These are phyloP conservation scores for Botia almorhae DNA, from an alignment of 2,797 vertebrate species.

Conservation along the genomic window DNA sequence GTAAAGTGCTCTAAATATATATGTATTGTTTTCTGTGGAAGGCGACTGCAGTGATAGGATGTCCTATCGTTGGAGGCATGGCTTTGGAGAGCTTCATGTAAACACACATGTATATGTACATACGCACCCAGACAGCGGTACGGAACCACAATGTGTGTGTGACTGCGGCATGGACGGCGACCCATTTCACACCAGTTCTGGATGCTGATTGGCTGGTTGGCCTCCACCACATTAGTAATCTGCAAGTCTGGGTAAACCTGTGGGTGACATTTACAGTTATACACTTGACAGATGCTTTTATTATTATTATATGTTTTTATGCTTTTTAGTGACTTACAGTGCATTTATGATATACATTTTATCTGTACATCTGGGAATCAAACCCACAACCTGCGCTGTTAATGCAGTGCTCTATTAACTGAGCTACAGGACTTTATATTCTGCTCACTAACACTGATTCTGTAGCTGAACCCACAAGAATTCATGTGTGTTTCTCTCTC, in stretches of 20 bases:
- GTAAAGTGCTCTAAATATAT: no score
- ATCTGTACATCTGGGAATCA: no score
- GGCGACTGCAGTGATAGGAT: no score
- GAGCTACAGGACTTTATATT: no score
- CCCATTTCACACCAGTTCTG: slow-evolving; percentile 93
- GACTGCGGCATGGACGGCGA: slow-evolving; percentile 88
- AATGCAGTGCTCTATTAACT: no score
- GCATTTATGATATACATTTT: no score
- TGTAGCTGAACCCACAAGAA: background rate
- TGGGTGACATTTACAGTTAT: slow-evolving; percentile 28
- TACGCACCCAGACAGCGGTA: slow-evolving; percentile 91
- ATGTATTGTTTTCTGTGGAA: no score
- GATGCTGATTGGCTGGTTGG: slow-evolving; percentile 89
- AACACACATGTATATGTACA: slow-evolving; percentile 18
- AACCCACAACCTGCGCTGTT: no score
- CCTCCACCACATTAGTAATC: slow-evolving; percentile 96
- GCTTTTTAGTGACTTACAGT: no score
- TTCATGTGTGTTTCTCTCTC: background rate
- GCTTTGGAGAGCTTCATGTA: background rate
- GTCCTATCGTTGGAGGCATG: no score
- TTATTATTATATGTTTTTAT: no score
- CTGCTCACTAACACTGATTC: background rate
- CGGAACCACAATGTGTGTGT: slow-evolving; percentile 91
- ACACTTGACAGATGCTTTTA: no score
- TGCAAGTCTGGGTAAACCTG: slow-evolving; percentile 95